Evolutionary conservation across 2,113 vertebrate species (phyloP).

Genomic region (Irena cyanogastra): DNA sequence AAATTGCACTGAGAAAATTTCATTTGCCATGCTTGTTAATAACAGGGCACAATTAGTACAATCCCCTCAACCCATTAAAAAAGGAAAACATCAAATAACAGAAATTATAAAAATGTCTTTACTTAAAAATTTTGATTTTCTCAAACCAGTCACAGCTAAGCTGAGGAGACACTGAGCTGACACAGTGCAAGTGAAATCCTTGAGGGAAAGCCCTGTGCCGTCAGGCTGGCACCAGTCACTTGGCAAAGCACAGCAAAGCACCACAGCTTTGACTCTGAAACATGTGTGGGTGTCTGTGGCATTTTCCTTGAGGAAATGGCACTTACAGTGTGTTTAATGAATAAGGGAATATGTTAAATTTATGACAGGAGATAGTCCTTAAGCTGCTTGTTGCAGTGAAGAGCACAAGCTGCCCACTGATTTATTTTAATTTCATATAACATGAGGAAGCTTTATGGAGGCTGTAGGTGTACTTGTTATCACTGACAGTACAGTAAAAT

Average conservation of each 20-base stretch:
- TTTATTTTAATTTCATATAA: not conserved
- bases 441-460: not conserved
- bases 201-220: not conserved
- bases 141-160: not conserved
- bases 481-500: not conserved
- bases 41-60: not conserved
- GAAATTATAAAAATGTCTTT: not conserved
- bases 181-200: not conserved
- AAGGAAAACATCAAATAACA: not conserved
- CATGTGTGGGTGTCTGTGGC: not conserved
- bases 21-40: not conserved
- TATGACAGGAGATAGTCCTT: not conserved
- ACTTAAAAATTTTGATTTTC: not conserved
- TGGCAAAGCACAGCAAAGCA: not conserved
- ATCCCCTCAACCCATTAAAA: not conserved
- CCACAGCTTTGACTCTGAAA: not conserved
- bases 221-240: not conserved
- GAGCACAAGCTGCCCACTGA: not conserved
- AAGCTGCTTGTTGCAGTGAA: not conserved
- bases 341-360: not conserved
- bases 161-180: not conserved
- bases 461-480: not conserved
- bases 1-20: not conserved
- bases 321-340: not conserved
- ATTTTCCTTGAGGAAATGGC: conserved; percentile 17